Percentiles rank a stretch among this genome's conserved stretches.
These are phyloP conservation scores for Sebastes minor DNA, from an alignment of 2,797 vertebrate genomes.

Conservation along the genomic window DNA sequence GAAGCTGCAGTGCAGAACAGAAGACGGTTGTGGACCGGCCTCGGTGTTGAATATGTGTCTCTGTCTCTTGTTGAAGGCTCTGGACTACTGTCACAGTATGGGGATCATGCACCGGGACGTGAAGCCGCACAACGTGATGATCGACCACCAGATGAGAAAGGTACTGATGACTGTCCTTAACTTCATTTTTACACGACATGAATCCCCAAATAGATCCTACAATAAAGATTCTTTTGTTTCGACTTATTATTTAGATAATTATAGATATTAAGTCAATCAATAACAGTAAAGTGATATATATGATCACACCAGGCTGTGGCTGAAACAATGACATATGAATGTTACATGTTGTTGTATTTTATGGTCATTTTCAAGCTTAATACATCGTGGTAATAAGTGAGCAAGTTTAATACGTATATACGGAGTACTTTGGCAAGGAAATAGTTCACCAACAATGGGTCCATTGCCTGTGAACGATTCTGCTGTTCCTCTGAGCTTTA, in stretches of 20 bases:
- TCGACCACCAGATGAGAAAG: conserved; percentile 97
- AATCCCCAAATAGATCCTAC: too few species aligned
- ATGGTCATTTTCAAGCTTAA: background rate
- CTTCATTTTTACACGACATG: background rate
- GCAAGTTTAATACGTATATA: background rate
- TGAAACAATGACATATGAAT: background rate
- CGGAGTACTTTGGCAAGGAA: too few species aligned
- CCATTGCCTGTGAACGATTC: background rate
- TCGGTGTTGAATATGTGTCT: background rate
- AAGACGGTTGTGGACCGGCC: background rate
- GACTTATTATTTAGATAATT: background rate
- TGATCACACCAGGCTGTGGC: background rate
- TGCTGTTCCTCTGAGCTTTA: background rate
- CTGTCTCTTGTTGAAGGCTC: conserved; percentile 80
- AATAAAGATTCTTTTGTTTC: background rate
- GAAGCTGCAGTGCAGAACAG: background rate
- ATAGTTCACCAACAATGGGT: too few species aligned
- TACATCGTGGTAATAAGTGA: background rate
- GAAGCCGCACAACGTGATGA: conserved; percentile 97
- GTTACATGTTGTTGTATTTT: background rate
- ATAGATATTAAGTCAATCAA: background rate
- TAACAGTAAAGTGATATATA: background rate
- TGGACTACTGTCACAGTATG: conserved; percentile 98
- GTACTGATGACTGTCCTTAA: conserved; percentile 41
- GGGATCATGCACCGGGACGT: conserved; percentile 97